Evolutionary conservation across 1,140 invertebrate species (phyloP).

Genomic region (Phocides pigmalion): DNA sequence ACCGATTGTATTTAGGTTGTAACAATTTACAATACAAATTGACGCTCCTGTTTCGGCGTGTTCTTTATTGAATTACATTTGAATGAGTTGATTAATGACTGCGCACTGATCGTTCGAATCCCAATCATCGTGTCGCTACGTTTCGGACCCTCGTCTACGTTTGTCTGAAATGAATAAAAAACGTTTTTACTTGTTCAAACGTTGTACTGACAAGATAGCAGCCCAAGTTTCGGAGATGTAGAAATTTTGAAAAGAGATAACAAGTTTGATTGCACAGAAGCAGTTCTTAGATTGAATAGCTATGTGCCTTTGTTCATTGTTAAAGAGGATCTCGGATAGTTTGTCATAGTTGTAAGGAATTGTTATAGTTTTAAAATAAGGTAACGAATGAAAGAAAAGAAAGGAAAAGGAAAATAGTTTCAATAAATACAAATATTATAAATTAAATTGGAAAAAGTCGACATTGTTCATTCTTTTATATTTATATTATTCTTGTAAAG

Average conservation of each 20-base stretch:
- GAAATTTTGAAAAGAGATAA: constrained; percentile 10
- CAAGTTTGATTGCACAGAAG: constrained; percentile 6
- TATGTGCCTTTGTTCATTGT: neutral
- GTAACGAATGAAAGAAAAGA: too few species aligned
- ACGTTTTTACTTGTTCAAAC: constrained; percentile 15
- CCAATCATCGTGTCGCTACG: constrained; percentile 17
- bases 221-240: neutral
- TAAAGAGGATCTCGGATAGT: neutral
- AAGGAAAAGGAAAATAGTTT: too few species aligned
- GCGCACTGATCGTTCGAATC: neutral
- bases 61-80: constrained; percentile 34
- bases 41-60: constrained; percentile 30
- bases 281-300: neutral
- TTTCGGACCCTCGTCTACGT: constrained; percentile 10
- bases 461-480: too few species aligned
- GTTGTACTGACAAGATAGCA: neutral
- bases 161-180: constrained; percentile 3
- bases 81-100: constrained; percentile 26
- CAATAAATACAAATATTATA: too few species aligned
- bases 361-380: neutral
- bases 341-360: neutral
- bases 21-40: constrained; percentile 49
- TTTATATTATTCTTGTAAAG: too few species aligned
- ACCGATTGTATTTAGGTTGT: constrained; percentile 45
- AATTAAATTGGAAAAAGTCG: too few species aligned